A percentile compares a stretch with the other conserved stretches of the same genome.
phyloP scores from a whole-genome alignment of 1,140 invertebrate genomes.

The Stegodyphus dumicola region DNA sequence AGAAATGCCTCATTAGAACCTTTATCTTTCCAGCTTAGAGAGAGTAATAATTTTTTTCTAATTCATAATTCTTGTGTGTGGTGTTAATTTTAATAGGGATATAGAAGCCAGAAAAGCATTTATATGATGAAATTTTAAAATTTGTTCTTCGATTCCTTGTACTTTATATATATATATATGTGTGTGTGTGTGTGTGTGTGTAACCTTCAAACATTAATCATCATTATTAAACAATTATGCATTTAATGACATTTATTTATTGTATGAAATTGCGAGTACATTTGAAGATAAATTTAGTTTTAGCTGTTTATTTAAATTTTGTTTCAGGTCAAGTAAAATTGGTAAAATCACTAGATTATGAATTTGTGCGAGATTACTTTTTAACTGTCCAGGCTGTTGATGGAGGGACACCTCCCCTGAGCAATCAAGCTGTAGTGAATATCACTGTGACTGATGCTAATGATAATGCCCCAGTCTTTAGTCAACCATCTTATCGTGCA shows the following conservation, averaged over 20 bases:
- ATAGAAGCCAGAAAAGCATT: no score
- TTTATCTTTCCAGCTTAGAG: no score
- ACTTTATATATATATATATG: no score
- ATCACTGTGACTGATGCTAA: constrained; percentile 89
- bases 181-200: no score
- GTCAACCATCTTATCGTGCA: constrained; percentile 75
- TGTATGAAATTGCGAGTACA: not conserved
- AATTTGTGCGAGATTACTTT: constrained; percentile 81
- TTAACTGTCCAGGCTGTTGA: constrained; percentile 89
- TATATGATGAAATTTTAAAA: no score
- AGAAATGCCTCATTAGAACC: no score
- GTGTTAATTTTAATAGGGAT: no score
- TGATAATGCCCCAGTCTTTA: constrained; percentile 92
- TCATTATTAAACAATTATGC: no score
- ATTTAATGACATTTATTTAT: not conserved
- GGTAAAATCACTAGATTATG: constrained; percentile 86
- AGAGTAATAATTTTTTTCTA: no score
- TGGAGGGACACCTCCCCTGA: constrained; percentile 83
- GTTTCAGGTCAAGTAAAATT: constrained; percentile 73
- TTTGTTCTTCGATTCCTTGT: no score
- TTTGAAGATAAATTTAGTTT: not conserved
- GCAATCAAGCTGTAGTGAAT: constrained; percentile 81
- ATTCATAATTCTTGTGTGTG: no score
- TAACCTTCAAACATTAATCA: no score
- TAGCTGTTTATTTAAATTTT: not conserved